Conservation (phyloP, 2,113 vertebrate species). For the Neogale vison region DNA sequence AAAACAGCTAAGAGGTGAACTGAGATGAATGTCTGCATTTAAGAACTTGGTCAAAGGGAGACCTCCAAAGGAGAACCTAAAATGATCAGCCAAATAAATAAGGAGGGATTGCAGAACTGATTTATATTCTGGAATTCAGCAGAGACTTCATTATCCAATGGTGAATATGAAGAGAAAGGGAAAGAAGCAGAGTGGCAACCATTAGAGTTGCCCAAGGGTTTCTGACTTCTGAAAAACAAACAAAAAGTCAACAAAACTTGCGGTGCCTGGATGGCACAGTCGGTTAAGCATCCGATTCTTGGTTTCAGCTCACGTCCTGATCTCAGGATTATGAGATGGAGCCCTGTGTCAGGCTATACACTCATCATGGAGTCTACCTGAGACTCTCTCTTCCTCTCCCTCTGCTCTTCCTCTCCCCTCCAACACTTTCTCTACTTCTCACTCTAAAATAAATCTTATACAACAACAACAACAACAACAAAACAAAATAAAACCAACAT, state of each 20-base stretch:
- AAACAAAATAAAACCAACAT: background rate
- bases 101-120: background rate
- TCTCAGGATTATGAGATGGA: background rate
- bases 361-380: background rate
- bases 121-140: background rate
- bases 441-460: background rate
- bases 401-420: background rate
- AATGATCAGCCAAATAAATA: background rate
- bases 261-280: background rate
- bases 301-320: background rate
- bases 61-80: background rate
- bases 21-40: background rate
- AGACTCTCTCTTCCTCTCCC: background rate
- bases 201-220: background rate
- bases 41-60: background rate
- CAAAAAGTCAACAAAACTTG: background rate
- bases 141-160: background rate
- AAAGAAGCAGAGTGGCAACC: background rate
- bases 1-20: background rate
- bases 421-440: background rate
- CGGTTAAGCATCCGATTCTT: background rate
- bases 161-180: background rate
- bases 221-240: background rate
- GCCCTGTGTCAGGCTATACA: background rate
- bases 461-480: background rate